These are phyloP conservation scores for Helarctos malayanus DNA, from an alignment of 2,797 vertebrate species.

Conservation along the genomic window DNA sequence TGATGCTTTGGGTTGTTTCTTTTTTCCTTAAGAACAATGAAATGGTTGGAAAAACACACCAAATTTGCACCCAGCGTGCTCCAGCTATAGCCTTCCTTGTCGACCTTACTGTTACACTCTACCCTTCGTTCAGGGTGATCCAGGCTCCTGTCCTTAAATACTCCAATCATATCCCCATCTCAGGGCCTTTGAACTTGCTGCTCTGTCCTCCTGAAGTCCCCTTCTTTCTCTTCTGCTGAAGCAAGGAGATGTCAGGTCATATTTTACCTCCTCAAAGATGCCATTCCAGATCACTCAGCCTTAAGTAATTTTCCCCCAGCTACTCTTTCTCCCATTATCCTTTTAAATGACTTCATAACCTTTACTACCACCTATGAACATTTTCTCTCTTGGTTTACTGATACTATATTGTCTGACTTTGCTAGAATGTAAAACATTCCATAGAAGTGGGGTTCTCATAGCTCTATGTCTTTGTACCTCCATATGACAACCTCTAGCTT, in stretches of 20 bases:
- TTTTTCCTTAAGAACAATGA: slow-evolving; percentile 17
- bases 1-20: background rate
- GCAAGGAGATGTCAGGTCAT: background rate
- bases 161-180: background rate
- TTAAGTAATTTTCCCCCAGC: background rate
- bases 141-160: background rate
- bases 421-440: background rate
- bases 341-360: background rate
- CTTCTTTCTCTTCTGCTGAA: background rate
- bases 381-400: background rate
- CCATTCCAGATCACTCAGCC: background rate
- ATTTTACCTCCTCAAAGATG: background rate
- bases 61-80: background rate
- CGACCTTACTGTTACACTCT: background rate
- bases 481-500: background rate
- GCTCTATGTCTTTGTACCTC: background rate
- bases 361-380: background rate
- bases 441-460: background rate
- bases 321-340: background rate
- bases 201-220: background rate
- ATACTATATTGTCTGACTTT: background rate
- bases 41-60: background rate
- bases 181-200: background rate
- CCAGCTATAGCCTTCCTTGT: background rate
- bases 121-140: background rate